phyloP scores from a whole-genome alignment of 1,140 invertebrate species.

The Drosophila novamexicana region DNA sequence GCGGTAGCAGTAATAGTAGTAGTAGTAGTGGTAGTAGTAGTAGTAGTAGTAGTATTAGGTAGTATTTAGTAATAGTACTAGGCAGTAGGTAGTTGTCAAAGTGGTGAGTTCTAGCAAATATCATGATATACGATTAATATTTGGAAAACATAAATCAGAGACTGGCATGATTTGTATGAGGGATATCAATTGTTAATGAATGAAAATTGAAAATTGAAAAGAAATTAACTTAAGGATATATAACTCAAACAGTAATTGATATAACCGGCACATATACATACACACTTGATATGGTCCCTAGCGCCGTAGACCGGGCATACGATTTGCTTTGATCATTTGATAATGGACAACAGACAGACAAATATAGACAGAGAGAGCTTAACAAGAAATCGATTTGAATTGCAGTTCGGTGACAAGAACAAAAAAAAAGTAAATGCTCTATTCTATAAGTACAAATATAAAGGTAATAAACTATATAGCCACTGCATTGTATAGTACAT shows the following conservation, averaged over 20 bases:
- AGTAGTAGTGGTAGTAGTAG: constrained; percentile 21
- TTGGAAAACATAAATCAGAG: constrained; percentile 22
- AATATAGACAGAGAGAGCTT: constrained; percentile 6
- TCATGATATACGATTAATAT: constrained; percentile 47
- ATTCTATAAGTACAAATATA: not conserved
- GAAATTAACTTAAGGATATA: constrained; percentile 24
- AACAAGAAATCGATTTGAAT: constrained; percentile 12
- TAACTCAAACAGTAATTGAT: constrained; percentile 46
- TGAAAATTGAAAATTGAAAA: constrained; percentile 14
- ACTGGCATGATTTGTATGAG: constrained; percentile 47
- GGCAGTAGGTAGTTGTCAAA: constrained; percentile 55
- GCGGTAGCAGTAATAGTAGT: constrained; percentile 25
- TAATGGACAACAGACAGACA: constrained; percentile 34
- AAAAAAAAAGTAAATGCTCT: constrained; percentile 1
- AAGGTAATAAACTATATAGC: constrained; percentile 1
- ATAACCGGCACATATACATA: constrained; percentile 47
- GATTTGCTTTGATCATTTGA: not conserved
- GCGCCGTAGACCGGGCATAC: not conserved
- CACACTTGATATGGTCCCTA: constrained; percentile 32
- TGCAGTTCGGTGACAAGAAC: constrained; percentile 6
- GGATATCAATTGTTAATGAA: constrained; percentile 30
- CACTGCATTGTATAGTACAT: not conserved
- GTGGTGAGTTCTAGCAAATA: constrained; percentile 64
- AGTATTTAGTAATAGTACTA: constrained; percentile 15
- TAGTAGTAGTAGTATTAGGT: constrained; percentile 34